Evolutionary conservation across 1,140 invertebrate genomes (phyloP), one percentile per base, ranked within the genome.

Genomic region (Drosophila asahinai): DNA sequence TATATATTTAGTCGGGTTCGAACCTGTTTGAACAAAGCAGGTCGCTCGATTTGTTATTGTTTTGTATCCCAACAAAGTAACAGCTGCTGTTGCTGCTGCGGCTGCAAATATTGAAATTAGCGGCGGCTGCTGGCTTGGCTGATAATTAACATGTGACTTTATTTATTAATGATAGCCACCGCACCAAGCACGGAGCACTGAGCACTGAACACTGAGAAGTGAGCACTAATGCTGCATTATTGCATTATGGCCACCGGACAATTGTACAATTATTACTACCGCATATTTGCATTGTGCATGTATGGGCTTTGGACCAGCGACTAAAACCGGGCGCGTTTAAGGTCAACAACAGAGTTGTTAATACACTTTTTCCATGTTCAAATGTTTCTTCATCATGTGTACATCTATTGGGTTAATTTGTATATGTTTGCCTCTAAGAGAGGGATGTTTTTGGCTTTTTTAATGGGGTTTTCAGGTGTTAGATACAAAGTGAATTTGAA

Each of bases 1-100:
- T 58, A 62, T 63, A 67, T 84, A 80, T 79, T 86, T 67, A 77
- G 67, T 66, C 75, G 65, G 61, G 52, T 64, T 84, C 64, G 79
- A 87, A 87, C 83, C 83, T 84, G 84, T 87, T 87, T 87, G 83
- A 66, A 71, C 74, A 87, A 86, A 87, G 83, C 86, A 78, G 62
- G 54, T 86, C 83, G 80, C 40, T 55, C 40, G 40, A 66, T 71
- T 68, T 71, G 49, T 71, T 71, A 54, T 71, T 71, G 48, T 55
- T 71, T 71, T 70, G 42, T 49, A 19, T 66, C 66, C 43, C 59
- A 67, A 25, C 55, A 48, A 27, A 38, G 54, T 57, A 58, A 36
- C 43, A 45, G 40, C 61, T 49, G 58, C 71, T 59, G 78, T 38
- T 60, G 62, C 19, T 22, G 47, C 40, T 30, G 58, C 49, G 43